Evolutionary conservation across 2,113 vertebrate species (phyloP).

Genomic region (Chlorodrepanis virens): DNA sequence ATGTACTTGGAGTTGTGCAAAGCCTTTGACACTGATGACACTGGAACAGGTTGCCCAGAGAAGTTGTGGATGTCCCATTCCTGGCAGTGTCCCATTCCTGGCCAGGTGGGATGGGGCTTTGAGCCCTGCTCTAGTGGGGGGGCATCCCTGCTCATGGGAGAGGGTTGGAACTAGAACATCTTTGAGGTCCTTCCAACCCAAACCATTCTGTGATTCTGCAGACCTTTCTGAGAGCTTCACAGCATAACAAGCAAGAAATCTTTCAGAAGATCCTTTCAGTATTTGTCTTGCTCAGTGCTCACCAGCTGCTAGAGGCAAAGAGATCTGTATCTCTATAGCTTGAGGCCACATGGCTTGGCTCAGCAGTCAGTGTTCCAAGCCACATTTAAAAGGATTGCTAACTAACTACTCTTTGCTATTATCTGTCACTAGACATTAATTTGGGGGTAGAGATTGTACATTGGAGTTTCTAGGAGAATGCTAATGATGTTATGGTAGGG

Average conservation of each 20-base stretch:
- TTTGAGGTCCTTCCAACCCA: background rate
- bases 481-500: background rate
- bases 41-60: background rate
- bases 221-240: background rate
- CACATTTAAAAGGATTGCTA: background rate
- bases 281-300: background rate
- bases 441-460: background rate
- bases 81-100: no score
- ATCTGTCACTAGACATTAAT: background rate
- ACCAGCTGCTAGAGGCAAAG: background rate
- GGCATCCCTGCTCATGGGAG: background rate
- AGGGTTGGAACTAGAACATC: background rate
- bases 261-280: background rate
- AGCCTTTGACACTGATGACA: background rate
- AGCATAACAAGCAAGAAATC: background rate
- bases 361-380: background rate
- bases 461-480: background rate
- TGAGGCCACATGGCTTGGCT: background rate
- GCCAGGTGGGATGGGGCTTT: background rate
- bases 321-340: background rate
- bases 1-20: background rate
- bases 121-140: background rate
- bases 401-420: background rate
- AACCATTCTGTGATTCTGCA: background rate
- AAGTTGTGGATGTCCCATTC: background rate